phyloP scores from a whole-genome alignment of 2,888 invertebrate genomes.

The Periphyllus acericola region DNA sequence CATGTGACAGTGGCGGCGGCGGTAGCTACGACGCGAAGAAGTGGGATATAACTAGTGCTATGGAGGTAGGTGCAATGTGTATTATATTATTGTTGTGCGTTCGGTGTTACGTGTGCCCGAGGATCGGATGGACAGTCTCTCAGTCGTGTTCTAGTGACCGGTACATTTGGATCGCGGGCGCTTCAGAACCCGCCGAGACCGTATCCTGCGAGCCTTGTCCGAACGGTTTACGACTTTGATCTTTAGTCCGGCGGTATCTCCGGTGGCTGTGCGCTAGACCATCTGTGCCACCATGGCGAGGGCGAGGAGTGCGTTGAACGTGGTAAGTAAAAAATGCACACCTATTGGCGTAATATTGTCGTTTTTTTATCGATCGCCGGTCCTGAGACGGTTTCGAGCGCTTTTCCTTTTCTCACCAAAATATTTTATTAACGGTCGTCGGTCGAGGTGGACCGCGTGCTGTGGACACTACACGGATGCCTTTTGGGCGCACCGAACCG shows the following conservation, averaged over 20 bases:
- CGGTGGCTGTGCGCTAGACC: no score
- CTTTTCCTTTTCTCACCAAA: no score
- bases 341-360: no score
- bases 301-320: neutral
- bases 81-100: neutral
- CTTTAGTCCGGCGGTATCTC: no score
- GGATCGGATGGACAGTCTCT: slow-evolving; percentile 1
- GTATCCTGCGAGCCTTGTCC: neutral
- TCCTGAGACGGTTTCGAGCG: no score
- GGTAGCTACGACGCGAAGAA: slow-evolving; percentile 8
- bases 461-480: no score
- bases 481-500: no score
- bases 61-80: neutral
- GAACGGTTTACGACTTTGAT: no score
- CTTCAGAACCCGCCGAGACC: neutral
- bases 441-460: no score
- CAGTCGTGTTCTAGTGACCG: slow-evolving; percentile 44
- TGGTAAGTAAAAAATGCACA: neutral
- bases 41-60: slow-evolving; percentile 15
- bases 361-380: no score
- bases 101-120: slow-evolving; percentile 7
- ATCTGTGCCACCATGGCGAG: neutral
- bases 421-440: no score
- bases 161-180: slow-evolving; percentile 9
- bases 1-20: neutral